These are phyloP conservation scores for Athalia cordata DNA, from an alignment of 2,888 invertebrate species.

Conservation along the genomic window DNA sequence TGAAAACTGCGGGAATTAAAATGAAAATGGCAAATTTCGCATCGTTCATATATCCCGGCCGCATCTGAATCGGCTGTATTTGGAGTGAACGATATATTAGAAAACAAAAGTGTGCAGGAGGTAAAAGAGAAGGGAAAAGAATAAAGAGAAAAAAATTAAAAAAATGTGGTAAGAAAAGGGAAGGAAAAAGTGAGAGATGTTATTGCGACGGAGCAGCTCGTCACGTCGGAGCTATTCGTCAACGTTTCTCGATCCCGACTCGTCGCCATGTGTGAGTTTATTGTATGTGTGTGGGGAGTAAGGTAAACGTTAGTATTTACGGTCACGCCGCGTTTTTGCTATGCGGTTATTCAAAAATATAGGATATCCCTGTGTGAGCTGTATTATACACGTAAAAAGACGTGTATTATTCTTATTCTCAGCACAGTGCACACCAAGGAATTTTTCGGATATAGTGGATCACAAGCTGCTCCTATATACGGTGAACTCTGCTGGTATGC, in stretches of 20 bases:
- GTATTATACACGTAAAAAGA: background rate
- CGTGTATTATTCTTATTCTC: background rate
- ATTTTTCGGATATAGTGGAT: no score
- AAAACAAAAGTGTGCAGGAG: background rate
- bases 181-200: conserved; percentile 4
- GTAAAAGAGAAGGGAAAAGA: background rate
- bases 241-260: conserved; percentile 31
- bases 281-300: background rate
- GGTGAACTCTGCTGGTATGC: no score
- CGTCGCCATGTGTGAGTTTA: background rate
- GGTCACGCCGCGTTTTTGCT: background rate
- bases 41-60: background rate
- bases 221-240: conserved; percentile 42
- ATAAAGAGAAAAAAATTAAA: background rate
- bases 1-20: no score
- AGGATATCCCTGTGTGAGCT: background rate
- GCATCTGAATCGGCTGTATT: background rate
- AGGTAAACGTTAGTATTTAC: background rate
- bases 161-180: no score
- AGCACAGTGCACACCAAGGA: no score
- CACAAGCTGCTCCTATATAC: no score
- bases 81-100: background rate
- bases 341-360: no score
- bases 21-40: no score
- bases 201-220: conserved; percentile 33